phyloP scores from a whole-genome alignment of 23 tunicate genomes.

The Styela clava region DNA sequence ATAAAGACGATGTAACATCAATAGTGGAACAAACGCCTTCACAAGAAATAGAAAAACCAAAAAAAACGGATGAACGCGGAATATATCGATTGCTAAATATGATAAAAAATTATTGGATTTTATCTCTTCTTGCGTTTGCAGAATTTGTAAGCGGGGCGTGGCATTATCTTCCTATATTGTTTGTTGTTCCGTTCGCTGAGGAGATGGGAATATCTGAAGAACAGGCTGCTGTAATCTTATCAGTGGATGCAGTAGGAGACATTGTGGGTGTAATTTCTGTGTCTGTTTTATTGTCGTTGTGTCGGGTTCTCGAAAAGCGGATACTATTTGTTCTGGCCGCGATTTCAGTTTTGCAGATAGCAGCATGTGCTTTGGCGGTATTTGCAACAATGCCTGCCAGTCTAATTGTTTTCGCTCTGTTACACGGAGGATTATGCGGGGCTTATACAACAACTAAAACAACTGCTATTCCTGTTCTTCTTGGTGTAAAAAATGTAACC shows the following conservation, averaged over 20 bases:
- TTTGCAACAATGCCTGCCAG: background rate
- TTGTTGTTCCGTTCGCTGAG: slow-evolving; percentile 39
- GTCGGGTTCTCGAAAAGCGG: slow-evolving; percentile 13
- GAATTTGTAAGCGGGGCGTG: slow-evolving; percentile 14
- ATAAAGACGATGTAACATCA: background rate
- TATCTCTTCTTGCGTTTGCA: slow-evolving; percentile 7
- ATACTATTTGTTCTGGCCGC: slow-evolving; percentile 10
- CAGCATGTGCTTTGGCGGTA: background rate
- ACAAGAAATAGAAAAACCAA: background rate
- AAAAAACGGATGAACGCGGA: slow-evolving; percentile 1
- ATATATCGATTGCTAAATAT: no score
- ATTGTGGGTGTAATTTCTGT: slow-evolving; percentile 30
- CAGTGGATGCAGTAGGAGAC: slow-evolving; percentile 52
- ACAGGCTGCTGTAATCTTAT: slow-evolving; percentile 37
- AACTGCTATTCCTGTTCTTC: slow-evolving; percentile 28
- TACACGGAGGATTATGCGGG: slow-evolving; percentile 38
- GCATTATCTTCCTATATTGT: slow-evolving; percentile 34
- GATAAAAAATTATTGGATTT: slow-evolving; percentile 43
- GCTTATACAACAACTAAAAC: background rate
- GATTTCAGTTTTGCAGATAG: background rate
- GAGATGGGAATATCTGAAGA: slow-evolving; percentile 10
- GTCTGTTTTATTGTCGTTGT: slow-evolving; percentile 12
- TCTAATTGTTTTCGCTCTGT: slow-evolving; percentile 10
- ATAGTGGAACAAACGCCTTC: background rate
- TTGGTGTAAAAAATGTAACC: slow-evolving; percentile 34